Evolutionary conservation across 2,888 invertebrate genomes (phyloP), one percentile per base, ranked within the genome.

Genomic region (Sarcophaga subvicina): DNA sequence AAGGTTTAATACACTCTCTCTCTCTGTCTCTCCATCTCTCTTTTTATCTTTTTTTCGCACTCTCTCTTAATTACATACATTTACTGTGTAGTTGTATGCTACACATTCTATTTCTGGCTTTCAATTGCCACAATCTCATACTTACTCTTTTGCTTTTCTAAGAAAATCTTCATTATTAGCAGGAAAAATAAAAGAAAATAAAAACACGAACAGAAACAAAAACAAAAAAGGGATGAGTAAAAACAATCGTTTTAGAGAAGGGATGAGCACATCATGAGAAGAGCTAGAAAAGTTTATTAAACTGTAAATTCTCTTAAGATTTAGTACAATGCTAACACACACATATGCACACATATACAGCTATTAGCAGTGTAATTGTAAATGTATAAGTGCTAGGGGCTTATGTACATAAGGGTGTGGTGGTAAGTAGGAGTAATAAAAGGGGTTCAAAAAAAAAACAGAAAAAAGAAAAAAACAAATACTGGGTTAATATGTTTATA

Each of bases 1-100:
- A 91, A 90, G 91, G 91, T 91, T 91, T 89, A 90, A 88, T 88
- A 76, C 14, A 72, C 72, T 37, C 59, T 49, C 20, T 14, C 25
- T 67, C 10, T 22, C 59, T 63, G n/a, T 49, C 25, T 67, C n/a
- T 54, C 60, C 6, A 0, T 37, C 3, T 49, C 49, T 49, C 49
- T 49, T 14, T 49, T 14, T 49, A 14, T 49, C 4, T 49, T 14
- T 49, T 1, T 49, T 14, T 49, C 14, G 0, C 54, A 6, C 5
- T 54, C 12, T 54, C 54, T 54, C 14, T 54, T 54, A 54, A 54
- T 17, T 17, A 54, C 54, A 54, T 54, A 54, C 12, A 54, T 54
- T 54, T 14, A 54, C 17, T 14, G 12, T 54, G 54, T 37, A 37
- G 17, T 54, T 54, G 12, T 17, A 54, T 4, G 12, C 54, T 14